phyloP scores from a whole-genome alignment of 2,888 invertebrate genomes.

The Rhagophthalmus giganteus region DNA sequence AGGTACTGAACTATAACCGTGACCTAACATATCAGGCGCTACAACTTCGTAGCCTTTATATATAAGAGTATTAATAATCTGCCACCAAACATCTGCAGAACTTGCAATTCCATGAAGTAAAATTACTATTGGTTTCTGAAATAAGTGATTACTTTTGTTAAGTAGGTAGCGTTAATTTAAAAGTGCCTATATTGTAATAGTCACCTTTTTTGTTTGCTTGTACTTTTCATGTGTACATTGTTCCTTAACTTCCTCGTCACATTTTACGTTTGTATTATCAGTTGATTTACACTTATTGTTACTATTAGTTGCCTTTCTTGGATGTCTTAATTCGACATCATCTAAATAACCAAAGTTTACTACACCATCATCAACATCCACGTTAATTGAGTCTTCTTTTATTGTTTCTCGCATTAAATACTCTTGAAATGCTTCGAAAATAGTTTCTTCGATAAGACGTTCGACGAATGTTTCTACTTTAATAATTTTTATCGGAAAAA shows the following conservation, averaged over 20 bases:
- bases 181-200: no score
- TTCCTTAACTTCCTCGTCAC: slow-evolving; percentile 3
- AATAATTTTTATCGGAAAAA: slow-evolving; percentile 43
- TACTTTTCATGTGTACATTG: slow-evolving; percentile 21
- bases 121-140: slow-evolving; percentile 60
- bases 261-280: no score
- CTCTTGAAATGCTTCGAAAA: slow-evolving; percentile 52
- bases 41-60: slow-evolving; percentile 64
- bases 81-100: slow-evolving; percentile 65
- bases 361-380: no score
- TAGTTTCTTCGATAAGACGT: slow-evolving; percentile 49
- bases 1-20: slow-evolving; percentile 67
- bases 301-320: no score
- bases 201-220: slow-evolving; percentile 32
- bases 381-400: no score
- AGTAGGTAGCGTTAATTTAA: not conserved
- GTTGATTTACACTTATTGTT: no score
- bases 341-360: slow-evolving; percentile 44
- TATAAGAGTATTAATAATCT: slow-evolving; percentile 62
- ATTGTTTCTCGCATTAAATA: slow-evolving; percentile 39
- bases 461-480: slow-evolving; percentile 52
- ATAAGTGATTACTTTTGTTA: slow-evolving; percentile 17
- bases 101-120: slow-evolving; percentile 71
- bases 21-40: slow-evolving; percentile 69
- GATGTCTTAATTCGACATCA: slow-evolving; percentile 37